A percentile compares a stretch with the other conserved stretches of the same genome.
phyloP scores from a whole-genome alignment of 2,113 vertebrate genomes.

The Tapirus terrestris region DNA sequence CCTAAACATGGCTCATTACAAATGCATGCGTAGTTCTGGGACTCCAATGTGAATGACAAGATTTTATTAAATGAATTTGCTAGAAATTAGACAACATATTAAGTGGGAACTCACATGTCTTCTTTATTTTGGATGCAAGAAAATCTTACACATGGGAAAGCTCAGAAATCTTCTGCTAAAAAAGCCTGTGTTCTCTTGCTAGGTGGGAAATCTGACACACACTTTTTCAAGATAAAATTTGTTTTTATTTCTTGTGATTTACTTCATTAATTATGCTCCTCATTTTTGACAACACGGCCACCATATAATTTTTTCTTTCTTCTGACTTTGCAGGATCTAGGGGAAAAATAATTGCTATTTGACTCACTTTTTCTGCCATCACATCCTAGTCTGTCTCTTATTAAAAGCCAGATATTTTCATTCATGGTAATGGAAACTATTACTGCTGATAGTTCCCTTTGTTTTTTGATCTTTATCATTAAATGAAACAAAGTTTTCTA shows the following conservation, averaged over 20 bases:
- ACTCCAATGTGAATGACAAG: not conserved
- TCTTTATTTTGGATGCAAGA: not conserved
- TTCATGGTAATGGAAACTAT: conserved; percentile 29
- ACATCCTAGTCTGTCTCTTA: not conserved
- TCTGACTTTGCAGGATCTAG: not conserved
- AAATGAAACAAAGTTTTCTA: conserved; percentile 62
- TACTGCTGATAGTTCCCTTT: conserved; percentile 40
- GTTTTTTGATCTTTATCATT: conserved; percentile 69
- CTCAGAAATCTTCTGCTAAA: accelerated
- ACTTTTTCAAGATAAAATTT: not conserved
- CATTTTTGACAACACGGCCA: not conserved
- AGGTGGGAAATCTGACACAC: not conserved
- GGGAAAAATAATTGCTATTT: not conserved
- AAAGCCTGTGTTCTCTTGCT: not conserved
- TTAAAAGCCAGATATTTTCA: conserved; percentile 61
- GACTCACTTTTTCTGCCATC: not conserved
- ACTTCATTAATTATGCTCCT: not conserved
- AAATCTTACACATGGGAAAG: not conserved
- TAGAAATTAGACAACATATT: not conserved
- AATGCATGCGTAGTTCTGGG: not conserved
- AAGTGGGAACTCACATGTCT: not conserved
- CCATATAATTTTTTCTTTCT: not conserved
- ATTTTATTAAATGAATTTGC: not conserved
- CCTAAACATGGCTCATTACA: not conserved
- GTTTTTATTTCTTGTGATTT: conserved; percentile 35